These are phyloP conservation scores for Hestina assimilis DNA, from an alignment of 1,140 invertebrate species.

Conservation along the genomic window DNA sequence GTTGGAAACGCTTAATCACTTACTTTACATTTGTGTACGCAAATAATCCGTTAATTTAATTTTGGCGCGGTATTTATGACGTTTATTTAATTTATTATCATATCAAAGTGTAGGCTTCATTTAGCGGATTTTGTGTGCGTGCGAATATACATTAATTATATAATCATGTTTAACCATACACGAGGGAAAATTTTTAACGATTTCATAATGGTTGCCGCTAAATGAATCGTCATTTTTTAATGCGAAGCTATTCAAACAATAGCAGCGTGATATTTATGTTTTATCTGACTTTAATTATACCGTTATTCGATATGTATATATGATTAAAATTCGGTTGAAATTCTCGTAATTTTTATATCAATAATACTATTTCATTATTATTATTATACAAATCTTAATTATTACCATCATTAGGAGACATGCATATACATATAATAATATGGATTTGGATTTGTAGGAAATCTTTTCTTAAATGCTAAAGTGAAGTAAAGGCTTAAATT, in stretches of 20 bases:
- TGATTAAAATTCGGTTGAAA: neutral
- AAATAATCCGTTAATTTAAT: constrained; percentile 75
- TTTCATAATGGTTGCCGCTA: constrained; percentile 52
- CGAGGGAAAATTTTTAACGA: constrained; percentile 61
- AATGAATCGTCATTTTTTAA: constrained; percentile 46
- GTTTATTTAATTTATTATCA: constrained; percentile 74
- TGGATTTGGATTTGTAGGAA: too few relatives aligned
- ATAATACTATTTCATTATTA: neutral
- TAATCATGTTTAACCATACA: constrained; percentile 61
- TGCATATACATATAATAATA: too few relatives aligned
- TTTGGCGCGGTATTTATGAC: constrained; percentile 64
- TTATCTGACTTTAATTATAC: constrained; percentile 5
- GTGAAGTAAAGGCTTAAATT: too few relatives aligned
- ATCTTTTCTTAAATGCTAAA: too few relatives aligned
- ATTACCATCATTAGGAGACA: too few relatives aligned
- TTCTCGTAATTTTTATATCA: neutral
- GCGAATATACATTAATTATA: constrained; percentile 66
- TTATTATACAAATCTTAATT: too few relatives aligned
- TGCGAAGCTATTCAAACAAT: constrained; percentile 20
- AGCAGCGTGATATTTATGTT: constrained; percentile 9
- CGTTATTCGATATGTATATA: neutral
- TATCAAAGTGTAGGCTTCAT: constrained; percentile 69
- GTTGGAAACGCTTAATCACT: constrained; percentile 74
- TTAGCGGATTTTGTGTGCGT: constrained; percentile 64
- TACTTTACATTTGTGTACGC: constrained; percentile 70